Conservation (phyloP, 1,140 invertebrate species). For the Chelonus insularis region DNA sequence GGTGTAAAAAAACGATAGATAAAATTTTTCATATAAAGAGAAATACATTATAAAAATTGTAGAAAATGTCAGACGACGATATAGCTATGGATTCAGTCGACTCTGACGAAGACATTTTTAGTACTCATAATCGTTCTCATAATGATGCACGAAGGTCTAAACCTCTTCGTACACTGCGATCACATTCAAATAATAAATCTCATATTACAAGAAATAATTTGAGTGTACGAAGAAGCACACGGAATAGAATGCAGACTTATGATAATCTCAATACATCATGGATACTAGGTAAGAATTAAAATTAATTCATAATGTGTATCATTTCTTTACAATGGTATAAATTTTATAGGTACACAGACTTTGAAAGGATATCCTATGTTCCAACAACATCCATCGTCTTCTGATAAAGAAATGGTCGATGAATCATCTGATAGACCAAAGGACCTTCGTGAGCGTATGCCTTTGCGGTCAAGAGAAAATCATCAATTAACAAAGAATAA, state of each 20-base stretch:
- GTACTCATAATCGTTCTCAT: conserved; percentile 40
- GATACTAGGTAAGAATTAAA: conserved; percentile 55
- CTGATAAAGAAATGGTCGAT: conserved; percentile 56
- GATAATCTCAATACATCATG: conserved; percentile 62
- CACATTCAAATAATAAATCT: conserved; percentile 42
- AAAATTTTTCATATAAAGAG: too few relatives aligned
- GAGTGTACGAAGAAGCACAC: conserved; percentile 63
- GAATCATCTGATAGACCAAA: conserved; percentile 47
- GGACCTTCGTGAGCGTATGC: conserved; percentile 48
- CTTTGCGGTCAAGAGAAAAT: conserved; percentile 54
- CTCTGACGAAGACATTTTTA: conserved; percentile 57
- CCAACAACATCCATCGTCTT: conserved; percentile 55
- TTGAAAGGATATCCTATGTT: conserved; percentile 60
- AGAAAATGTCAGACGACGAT: conserved; percentile 59
- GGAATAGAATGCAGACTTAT: conserved; percentile 63
- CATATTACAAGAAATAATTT: conserved; percentile 49
- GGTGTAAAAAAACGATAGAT: too few relatives aligned
- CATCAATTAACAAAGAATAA: conserved; percentile 46
- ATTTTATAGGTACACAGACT: conserved; percentile 54
- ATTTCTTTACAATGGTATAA: too few relatives aligned
- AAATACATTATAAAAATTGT: too few relatives aligned
- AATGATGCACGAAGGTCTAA: conserved; percentile 43
- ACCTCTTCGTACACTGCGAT: conserved; percentile 49
- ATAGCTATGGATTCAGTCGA: conserved; percentile 56
- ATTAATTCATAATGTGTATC: conserved; percentile 6